Conservation (phyloP, 2,888 invertebrate species). For the Augiades crinisus region DNA sequence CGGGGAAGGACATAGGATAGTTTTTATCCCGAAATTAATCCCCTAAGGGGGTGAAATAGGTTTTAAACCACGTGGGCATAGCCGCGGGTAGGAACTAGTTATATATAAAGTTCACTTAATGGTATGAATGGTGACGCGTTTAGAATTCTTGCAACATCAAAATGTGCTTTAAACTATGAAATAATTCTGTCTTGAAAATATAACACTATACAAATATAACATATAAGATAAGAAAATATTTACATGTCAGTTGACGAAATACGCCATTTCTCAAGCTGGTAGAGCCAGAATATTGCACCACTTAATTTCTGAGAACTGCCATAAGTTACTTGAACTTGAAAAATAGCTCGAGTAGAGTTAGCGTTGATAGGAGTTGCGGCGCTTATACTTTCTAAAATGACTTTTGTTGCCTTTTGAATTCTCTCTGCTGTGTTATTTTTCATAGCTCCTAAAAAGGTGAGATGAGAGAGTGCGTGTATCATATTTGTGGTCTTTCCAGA, state of each 20-base stretch:
- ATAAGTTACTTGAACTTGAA: slow-evolving; percentile 91
- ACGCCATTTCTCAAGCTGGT: slow-evolving; percentile 94
- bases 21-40: too few species aligned
- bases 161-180: too few species aligned
- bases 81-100: too few species aligned
- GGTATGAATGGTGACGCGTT: too few species aligned
- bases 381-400: slow-evolving; percentile 90
- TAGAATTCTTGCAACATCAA: too few species aligned
- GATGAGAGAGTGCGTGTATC: slow-evolving; percentile 88
- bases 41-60: too few species aligned
- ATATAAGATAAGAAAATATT: slow-evolving; percentile 49
- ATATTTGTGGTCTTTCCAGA: slow-evolving; percentile 95
- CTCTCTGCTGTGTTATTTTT: slow-evolving; percentile 83
- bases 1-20: too few species aligned
- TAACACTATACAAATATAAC: too few species aligned
- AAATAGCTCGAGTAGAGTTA: slow-evolving; percentile 91
- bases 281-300: slow-evolving; percentile 92
- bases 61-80: too few species aligned
- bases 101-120: too few species aligned
- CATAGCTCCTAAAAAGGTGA: slow-evolving; percentile 90
- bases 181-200: too few species aligned
- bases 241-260: slow-evolving; percentile 90
- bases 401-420: slow-evolving; percentile 84
- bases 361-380: slow-evolving; percentile 92
- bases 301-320: slow-evolving; percentile 91